phyloP scores from a whole-genome alignment of 2,797 vertebrate genomes.

The Rhinoraja longicauda region DNA sequence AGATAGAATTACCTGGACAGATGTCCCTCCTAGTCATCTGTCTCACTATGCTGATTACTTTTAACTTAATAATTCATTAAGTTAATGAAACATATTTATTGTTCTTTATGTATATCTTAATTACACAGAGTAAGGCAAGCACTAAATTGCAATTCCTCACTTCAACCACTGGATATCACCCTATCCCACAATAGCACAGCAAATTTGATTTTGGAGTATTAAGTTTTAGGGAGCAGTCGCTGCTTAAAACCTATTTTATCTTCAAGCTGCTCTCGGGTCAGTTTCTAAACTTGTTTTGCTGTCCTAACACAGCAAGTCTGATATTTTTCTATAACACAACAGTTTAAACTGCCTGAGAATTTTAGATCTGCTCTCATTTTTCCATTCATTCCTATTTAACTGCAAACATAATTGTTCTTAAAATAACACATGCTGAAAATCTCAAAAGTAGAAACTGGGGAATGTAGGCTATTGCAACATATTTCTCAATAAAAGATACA shows the following conservation, averaged over 20 bases:
- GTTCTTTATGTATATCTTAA: neutral
- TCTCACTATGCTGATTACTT: neutral
- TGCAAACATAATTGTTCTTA: neutral
- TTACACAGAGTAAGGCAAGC: neutral
- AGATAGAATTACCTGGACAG: neutral
- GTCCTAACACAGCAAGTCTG: neutral
- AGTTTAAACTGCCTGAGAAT: neutral
- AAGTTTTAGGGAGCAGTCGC: neutral
- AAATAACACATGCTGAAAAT: neutral
- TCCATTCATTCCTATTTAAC: too few relatives aligned
- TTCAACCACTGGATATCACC: slow-evolving; percentile 15
- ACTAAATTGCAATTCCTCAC: neutral
- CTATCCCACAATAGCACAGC: neutral
- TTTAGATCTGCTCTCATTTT: neutral
- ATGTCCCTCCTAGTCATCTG: neutral
- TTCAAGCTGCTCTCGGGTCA: neutral
- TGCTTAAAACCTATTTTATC: neutral
- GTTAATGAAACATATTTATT: neutral
- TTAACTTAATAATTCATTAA: neutral
- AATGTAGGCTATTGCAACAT: too few relatives aligned
- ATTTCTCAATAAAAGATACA: too few relatives aligned
- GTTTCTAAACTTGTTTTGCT: neutral
- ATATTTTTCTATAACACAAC: neutral
- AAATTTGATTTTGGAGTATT: neutral
- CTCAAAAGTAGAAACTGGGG: neutral